Evolutionary conservation across 2,888 invertebrate genomes (phyloP), one percentile per base, ranked within the genome.

Genomic region (Melolontha melolontha): DNA sequence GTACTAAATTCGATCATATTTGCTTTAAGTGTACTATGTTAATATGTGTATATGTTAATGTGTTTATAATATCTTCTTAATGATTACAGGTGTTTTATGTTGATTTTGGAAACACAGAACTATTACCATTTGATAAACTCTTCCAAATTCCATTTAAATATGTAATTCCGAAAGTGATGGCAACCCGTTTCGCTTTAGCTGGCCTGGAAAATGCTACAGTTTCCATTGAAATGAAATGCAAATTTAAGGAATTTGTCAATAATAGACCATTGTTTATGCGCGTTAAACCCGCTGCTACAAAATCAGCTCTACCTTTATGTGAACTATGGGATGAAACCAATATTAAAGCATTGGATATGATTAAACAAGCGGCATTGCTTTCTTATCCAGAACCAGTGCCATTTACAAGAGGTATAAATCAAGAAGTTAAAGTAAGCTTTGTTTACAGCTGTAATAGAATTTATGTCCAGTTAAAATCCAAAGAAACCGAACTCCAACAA

Each of bases 91-190:
- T 94, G 5, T 92, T 90, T 77, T 94, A 92, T 80, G 92, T 93
- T 34, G 94, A 94, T 81, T 93, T 91, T 80, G 94, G 94, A 29
- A 91, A 92, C 77, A 90, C 90, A 5, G 93, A 92, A 82, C 84
- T 89, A 76, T 87, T 93, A 10, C 86, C 90, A 0, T 89, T 90
- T 71, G 87, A 89, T 72, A 89, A 91, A 74, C 87, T 94, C 55
- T 94, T 88, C 80, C 90, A 92, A 79, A 89, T 94, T 73, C 92
- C 94, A 0, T 86, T 89, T 68, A 89, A 91, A 76, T 91, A 89
- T 81, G 86, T 93, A 1, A 86, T 88, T 67, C 89, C 90, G 0
- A 89, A 89, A 84, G 91, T 92, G 5, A 91, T 92, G 85, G 92
- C 93, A 0, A 88, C 92, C 80, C 86, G 92, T 74, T 92, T 93